Evolutionary conservation across 2,113 vertebrate species (phyloP), one percentile per base, ranked within the genome.

Genomic region (Smithornis capensis): DNA sequence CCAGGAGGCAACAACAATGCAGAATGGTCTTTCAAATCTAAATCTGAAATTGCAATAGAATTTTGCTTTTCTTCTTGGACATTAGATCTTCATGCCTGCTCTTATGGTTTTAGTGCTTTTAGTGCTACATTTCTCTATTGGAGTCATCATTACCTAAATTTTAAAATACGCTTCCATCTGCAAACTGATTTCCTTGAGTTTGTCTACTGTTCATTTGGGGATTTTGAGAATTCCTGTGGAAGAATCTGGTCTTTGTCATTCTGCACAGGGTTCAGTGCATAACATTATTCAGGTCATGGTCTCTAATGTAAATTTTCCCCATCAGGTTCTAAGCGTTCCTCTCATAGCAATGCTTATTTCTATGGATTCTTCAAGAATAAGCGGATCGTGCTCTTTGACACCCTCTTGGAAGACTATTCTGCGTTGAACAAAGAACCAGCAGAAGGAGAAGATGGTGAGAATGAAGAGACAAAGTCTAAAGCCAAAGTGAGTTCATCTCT

Each of bases 331-430:
- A 99, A 99, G 96, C 98, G 99, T 87, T 99, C 99, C 8, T 99
- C 99, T 38, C 99, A 99, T 83, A 99, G 99, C 98, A 99, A 99
- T 92, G 99, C 99, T 21, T 99, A 99, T 97, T 99, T 99, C 96
- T 99, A 99, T 76, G 99, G 99, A 38, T 99, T 99, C 98, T 99
- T 99, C 97, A 99, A 99, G 98, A 99, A 99, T 94, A 99, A 99
- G 95, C 97, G 99, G 56, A 99, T 99, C 82, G 99, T 99, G 33
- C 98, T 99, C 83, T 99, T 99, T 29, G 99, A 99, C 96, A 99
- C 99, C 2, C 98, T 99, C 82, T 96, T 99, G 92, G 99, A 99
- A 92, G 99, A 99, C 90, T 99, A 99, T 96, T 99, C 99, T 11
- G 98, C 99, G 28, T 95, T 99, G 76, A 99, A 99, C 97, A 99